Conservation (phyloP, 2,113 vertebrate species). For the Caranx melampygus region DNA sequence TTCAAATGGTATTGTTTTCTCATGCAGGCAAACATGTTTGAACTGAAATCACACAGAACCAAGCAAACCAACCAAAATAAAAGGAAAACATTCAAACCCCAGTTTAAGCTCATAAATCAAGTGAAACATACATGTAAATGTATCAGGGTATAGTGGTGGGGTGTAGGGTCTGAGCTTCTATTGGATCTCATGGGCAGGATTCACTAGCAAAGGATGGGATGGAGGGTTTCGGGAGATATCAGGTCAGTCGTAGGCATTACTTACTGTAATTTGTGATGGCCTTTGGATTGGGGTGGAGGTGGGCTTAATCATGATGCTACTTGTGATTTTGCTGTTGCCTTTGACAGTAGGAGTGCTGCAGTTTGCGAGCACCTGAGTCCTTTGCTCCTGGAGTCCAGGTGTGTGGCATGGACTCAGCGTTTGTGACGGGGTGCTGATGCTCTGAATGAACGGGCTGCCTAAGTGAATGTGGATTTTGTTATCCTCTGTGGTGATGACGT, state of each 20-base stretch:
- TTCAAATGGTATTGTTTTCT: conserved; percentile 75
- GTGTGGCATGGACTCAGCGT: conserved; percentile 82
- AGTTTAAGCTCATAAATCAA: conserved; percentile 73
- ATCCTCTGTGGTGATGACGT: conserved; percentile 98
- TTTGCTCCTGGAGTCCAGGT: conserved; percentile 86
- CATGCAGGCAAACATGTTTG: conserved; percentile 87
- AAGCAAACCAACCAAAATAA: conserved; percentile 65
- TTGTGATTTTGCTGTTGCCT: conserved; percentile 94
- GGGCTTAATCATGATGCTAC: conserved; percentile 99
- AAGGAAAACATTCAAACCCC: conserved; percentile 64
- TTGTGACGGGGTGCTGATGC: conserved; percentile 84
- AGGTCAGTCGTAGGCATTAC: conserved; percentile 94
- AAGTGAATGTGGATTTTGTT: conserved; percentile 99
- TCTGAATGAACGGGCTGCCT: conserved; percentile 92
- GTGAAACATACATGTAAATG: conserved; percentile 73
- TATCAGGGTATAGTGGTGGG: conserved; percentile 69
- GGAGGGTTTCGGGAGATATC: conserved; percentile 48
- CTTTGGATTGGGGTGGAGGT: conserved; percentile 91
- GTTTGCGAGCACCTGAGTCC: conserved; percentile 88
- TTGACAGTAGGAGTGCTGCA: conserved; percentile 87
- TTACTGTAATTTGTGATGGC: conserved; percentile 99
- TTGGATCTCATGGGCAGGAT: conserved; percentile 42
- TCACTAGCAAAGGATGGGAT: conserved; percentile 66
- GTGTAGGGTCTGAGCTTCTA: conserved; percentile 34
- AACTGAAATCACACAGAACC: conserved; percentile 78